phyloP scores from a whole-genome alignment of 2,113 vertebrate species.

The Cololabis saira region DNA sequence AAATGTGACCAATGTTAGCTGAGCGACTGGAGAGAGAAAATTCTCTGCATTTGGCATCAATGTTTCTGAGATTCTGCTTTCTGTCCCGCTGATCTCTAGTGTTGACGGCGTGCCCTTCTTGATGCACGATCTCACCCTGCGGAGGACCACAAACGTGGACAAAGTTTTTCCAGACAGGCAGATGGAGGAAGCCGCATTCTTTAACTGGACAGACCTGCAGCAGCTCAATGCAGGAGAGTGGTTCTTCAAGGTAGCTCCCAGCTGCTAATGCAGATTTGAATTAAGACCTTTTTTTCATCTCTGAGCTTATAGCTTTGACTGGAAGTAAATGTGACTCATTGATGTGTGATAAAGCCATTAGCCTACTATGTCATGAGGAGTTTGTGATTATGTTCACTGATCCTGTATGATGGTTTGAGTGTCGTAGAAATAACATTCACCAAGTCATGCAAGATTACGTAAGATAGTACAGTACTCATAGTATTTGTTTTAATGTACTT shows the following conservation, averaged over 20 bases:
- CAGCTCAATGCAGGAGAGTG: constrained; percentile 92
- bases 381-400: not conserved
- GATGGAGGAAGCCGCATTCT: constrained; percentile 81
- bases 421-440: constrained; percentile 12
- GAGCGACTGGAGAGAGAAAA: not conserved
- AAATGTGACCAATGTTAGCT: not conserved
- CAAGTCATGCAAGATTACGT: not conserved
- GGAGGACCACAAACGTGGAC: constrained; percentile 90
- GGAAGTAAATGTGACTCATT: not conserved
- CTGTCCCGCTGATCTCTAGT: constrained; percentile 69
- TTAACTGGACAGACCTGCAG: constrained; percentile 95
- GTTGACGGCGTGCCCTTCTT: constrained; percentile 94
- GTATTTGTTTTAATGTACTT: not conserved
- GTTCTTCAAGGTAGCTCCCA: constrained; percentile 88
- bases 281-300: too few species aligned
- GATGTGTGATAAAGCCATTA: constrained; percentile 15
- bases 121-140: constrained; percentile 88
- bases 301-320: not conserved
- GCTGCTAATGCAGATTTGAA: not conserved
- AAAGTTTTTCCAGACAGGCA: constrained; percentile 85
- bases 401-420: not conserved
- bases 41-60: not conserved
- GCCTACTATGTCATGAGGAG: not conserved
- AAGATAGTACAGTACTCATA: not conserved
- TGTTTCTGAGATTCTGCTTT: not conserved